Evolutionary conservation across 2,797 vertebrate species (phyloP), one percentile per base, ranked within the genome.

Genomic region (Artibeus lituratus): DNA sequence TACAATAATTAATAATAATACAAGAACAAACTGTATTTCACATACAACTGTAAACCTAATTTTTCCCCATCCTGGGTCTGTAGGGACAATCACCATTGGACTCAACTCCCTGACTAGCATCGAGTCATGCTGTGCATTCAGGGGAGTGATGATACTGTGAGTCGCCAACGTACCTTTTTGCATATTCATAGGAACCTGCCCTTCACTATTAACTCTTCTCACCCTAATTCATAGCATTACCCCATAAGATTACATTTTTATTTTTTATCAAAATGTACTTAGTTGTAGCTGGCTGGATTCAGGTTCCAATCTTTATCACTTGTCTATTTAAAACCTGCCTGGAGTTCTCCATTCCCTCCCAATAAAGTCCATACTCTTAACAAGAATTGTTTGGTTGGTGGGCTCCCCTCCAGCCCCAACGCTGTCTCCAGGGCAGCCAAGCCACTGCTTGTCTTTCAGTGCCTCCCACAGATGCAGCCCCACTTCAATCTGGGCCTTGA

Each of bases 211-310:
- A 24, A 44, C 4, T 7, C 21, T 49, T n/a, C 9, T 18, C 51
- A 51, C 39, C 3, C 39, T 72, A 73, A 37, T n/a, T 19, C 39
- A 21, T 5, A 51, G 15, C 37, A 24, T 62, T n/a, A n/a, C 21
- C 11, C 59, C 7, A 2, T 14, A 29, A 81, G 8, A 21, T 65
- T 69, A 53, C 12, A 22, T 59, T 90, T 92, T n/a, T 14, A 3
- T 26, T 49, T 91, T 92, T 76, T 57, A 72, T 76, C 62, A 65
- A 87, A 53, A 77, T 83, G 16, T 35, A 65, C 22, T 74, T 85
- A 76, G 6, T 59, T 73, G 32, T 21, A 37, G 5, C n/a, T 73
- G 39, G 14, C 42, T 86, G n/a, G 65, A 57, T 57, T 73, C 39
- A 26, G 70, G 8, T 87, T 90, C 4, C 67, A 69, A 44, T 32